A percentile compares a stretch with the other conserved stretches of the same genome.
These are phyloP conservation scores for Hepsetus odoe DNA, from an alignment of 2,113 vertebrate species.

Conservation along the genomic window DNA sequence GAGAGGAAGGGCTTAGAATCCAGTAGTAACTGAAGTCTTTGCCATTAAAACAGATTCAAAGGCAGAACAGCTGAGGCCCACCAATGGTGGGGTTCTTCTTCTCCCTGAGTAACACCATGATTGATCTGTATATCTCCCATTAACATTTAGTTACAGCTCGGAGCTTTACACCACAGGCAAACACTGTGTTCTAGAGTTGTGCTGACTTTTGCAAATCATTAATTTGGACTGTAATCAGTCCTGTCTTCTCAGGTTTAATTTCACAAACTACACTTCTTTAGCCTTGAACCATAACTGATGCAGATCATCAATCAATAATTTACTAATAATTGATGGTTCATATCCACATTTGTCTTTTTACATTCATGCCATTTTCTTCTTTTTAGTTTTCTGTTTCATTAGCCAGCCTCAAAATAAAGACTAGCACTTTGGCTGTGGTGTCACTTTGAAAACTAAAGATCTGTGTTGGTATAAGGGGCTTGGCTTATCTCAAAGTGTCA, in stretches of 20 bases:
- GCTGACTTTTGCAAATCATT: constrained; percentile 2
- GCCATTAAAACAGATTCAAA: constrained; percentile 59
- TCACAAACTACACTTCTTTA: not conserved
- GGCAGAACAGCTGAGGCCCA: constrained; percentile 69
- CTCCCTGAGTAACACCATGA: not conserved
- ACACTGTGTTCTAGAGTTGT: not conserved
- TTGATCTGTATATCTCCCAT: constrained; percentile 27
- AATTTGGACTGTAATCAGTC: not conserved
- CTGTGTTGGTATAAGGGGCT: constrained; percentile 20
- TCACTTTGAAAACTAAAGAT: not conserved
- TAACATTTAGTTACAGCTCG: not conserved
- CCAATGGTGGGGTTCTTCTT: constrained; percentile 50
- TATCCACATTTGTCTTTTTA: not conserved
- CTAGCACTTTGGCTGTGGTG: not conserved
- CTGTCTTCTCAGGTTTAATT: not conserved
- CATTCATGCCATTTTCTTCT: no score
- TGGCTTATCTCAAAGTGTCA: constrained; percentile 6
- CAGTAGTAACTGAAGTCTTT: constrained; percentile 47
- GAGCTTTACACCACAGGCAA: not conserved
- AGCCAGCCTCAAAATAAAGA: constrained; percentile 27
- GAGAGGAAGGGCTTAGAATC: constrained; percentile 48
- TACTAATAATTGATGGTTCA: constrained; percentile 12
- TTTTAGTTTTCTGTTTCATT: not conserved
- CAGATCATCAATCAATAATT: not conserved
- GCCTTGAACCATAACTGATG: not conserved